Conservation (phyloP, 2,113 vertebrate genomes). For the Gasterosteus nipponicus region DNA sequence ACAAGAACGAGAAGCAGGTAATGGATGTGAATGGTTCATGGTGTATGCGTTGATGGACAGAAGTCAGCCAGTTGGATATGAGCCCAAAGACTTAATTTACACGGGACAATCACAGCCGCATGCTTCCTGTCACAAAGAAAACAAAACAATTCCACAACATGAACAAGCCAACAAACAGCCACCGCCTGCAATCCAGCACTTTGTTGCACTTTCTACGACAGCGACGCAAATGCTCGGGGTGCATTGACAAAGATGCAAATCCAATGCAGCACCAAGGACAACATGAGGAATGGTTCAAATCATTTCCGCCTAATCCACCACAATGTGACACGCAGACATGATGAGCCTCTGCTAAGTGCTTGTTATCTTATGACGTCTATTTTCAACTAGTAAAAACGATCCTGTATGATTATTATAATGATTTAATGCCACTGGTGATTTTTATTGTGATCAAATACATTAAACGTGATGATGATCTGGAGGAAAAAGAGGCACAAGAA, state of each 20-base stretch:
- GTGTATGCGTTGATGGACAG: constrained; percentile 32
- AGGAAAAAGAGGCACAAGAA: constrained; percentile 78
- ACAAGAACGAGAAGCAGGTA: constrained; percentile 31
- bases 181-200: constrained; percentile 72
- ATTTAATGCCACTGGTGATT: constrained; percentile 84
- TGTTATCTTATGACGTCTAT: constrained; percentile 44
- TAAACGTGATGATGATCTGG: constrained; percentile 82
- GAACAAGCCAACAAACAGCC: constrained; percentile 66
- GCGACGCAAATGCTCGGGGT: constrained; percentile 70
- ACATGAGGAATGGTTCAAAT: constrained; percentile 79
- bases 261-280: constrained; percentile 73
- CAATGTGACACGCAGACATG: constrained; percentile 77
- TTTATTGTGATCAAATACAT: constrained; percentile 80
- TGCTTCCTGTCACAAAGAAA: constrained; percentile 74
- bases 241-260: constrained; percentile 79
- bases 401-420: constrained; percentile 77
- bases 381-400: constrained; percentile 26
- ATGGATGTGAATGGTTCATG: constrained; percentile 42
- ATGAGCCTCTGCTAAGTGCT: constrained; percentile 68
- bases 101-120: constrained; percentile 74
- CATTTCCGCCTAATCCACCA: constrained; percentile 72
- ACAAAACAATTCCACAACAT: constrained; percentile 42
- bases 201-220: constrained; percentile 74
- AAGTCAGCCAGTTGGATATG: constrained; percentile 80
- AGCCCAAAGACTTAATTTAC: constrained; percentile 55